Conservation (phyloP, 2,888 invertebrate genomes). For the Tetanocera ferruginea region DNA sequence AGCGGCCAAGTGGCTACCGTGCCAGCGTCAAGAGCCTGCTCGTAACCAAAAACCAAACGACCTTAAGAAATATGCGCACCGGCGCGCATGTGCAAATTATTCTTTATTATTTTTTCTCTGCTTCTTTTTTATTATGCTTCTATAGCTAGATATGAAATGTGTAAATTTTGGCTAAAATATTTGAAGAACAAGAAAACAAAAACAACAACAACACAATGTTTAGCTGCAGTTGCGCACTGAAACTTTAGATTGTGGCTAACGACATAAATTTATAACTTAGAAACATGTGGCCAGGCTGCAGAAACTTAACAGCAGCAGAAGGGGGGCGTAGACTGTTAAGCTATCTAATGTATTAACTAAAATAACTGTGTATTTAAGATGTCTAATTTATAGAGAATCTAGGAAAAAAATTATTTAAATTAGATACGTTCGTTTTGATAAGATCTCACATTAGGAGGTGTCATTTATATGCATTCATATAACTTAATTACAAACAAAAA, state of each 20-base stretch:
- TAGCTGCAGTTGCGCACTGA: background rate
- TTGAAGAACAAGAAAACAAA: background rate
- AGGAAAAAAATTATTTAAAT: too few species aligned
- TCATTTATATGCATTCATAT: too few species aligned
- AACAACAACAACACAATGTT: background rate
- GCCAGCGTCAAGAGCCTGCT: constrained; percentile 18
- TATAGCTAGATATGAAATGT: background rate
- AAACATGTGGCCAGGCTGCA: background rate
- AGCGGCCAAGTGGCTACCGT: constrained; percentile 21
- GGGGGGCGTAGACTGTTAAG: background rate
- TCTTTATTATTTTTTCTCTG: background rate
- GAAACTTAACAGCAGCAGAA: background rate
- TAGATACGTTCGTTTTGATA: too few species aligned
- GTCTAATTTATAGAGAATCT: too few species aligned
- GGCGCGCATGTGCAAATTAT: constrained; percentile 37
- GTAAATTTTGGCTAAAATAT: constrained; percentile 9
- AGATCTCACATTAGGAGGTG: too few species aligned
- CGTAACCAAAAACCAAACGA: constrained; percentile 47
- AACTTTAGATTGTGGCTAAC: background rate
- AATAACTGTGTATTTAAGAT: too few species aligned
- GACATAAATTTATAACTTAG: background rate
- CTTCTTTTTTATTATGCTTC: background rate
- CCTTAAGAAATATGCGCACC: constrained; percentile 49
- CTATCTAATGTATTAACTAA: too few species aligned
- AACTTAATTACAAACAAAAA: too few species aligned